Evolutionary conservation across 2,888 invertebrate genomes (phyloP), one percentile per base, ranked within the genome.

Genomic region (Enchytraeus crypticus): DNA sequence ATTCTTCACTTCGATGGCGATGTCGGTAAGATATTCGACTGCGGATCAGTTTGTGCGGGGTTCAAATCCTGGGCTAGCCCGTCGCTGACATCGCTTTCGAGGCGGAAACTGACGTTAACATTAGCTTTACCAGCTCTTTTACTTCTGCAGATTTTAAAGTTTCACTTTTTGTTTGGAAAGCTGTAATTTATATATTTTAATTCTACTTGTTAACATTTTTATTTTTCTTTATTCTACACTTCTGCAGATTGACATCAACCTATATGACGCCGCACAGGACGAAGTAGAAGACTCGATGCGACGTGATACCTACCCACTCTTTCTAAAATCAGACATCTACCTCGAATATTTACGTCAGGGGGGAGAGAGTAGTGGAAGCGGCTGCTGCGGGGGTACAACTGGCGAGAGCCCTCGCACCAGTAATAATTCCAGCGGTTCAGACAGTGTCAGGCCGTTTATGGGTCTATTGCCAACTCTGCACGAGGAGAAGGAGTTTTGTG

Each of bases 241-340:
- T 11, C 38, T 18, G 18, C 38, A 38, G 8, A 84, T 86, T 72
- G 88, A 86, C 80, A 85, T 86, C 72, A 86, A 85, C 72, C 85
- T 95, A 72, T 93, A 91, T 79, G 90, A 92, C 79, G 85, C 85
- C 70, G 90, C 89, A 80, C 89, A 90, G 76, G 82, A 84, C 61
- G 87, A 89, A 69, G 87, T 90, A 73, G 91, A 91, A 76, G 84
- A 85, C 49, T 85, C 88, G 63, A 90, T 95, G 77, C 87, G 87
- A 67, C 87, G 88, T 77, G 88, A 90, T 63, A 88, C 90, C 65
- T 95, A 95, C 82, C 89, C 89, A 62, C 88, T 90, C 80, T 96
- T 96, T 82, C 84, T 96, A 68, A 88, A 88, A 71, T 92, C 92
- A 71, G 92, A 93, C 74, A 85, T 89, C 80, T 95, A 93, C 83